These are phyloP conservation scores for Nannoperca australis DNA, from an alignment of 2,797 vertebrate genomes.

Conservation along the genomic window DNA sequence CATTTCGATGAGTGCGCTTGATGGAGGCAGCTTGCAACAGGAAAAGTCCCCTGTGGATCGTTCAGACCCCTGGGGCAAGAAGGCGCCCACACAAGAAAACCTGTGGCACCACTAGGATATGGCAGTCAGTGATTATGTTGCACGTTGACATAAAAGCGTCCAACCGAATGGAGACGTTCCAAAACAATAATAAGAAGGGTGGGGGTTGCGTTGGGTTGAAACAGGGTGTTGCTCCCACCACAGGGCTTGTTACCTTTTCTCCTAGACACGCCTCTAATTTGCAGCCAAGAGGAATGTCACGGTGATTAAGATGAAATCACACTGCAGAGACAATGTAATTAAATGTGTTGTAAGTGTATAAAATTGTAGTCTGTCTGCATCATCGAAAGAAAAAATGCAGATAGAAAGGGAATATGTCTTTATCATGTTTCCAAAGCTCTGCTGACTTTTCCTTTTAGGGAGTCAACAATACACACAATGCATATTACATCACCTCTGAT, in stretches of 20 bases:
- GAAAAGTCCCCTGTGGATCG: conserved; percentile 64
- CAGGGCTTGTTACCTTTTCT: conserved; percentile 67
- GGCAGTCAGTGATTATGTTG: conserved; percentile 66
- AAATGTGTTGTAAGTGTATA: conserved; percentile 76
- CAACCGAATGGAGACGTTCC: conserved; percentile 59
- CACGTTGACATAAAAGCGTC: conserved; percentile 56
- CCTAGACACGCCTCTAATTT: conserved; percentile 69
- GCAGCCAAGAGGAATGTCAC: conserved; percentile 63
- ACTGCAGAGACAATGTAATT: conserved; percentile 68
- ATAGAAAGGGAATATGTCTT: conserved; percentile 75
- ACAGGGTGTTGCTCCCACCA: conserved; percentile 61
- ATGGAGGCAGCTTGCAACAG: conserved; percentile 46
- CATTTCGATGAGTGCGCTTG: conserved; percentile 46
- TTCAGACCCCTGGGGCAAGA: conserved; percentile 50
- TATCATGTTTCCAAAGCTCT: conserved; percentile 35
- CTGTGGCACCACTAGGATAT: conserved; percentile 59
- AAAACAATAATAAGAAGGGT: conserved; percentile 67
- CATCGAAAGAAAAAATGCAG: conserved; percentile 77
- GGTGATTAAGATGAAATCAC: conserved; percentile 70
- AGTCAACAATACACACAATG: conserved; percentile 46
- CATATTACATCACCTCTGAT: conserved; percentile 58
- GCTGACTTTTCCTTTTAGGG: conserved; percentile 53
- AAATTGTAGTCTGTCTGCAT: conserved; percentile 77
- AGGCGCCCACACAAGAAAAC: conserved; percentile 60
- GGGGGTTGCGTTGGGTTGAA: conserved; percentile 52